Conservation (phyloP, 2,113 vertebrate species). For the Corynorhinus townsendii region DNA sequence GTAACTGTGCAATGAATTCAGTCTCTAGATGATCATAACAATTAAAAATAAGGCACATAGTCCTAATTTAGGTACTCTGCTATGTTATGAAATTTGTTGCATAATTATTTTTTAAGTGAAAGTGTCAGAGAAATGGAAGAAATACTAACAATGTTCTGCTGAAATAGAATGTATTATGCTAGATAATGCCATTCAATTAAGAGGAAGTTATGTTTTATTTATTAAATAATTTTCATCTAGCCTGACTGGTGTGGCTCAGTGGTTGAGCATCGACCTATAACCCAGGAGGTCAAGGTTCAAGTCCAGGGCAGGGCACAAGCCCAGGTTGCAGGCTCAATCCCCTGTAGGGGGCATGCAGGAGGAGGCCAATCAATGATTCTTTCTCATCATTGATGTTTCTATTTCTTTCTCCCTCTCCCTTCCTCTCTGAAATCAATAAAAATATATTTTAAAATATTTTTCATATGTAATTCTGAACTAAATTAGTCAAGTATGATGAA, state of each 20-base stretch:
- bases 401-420: too few relatives aligned
- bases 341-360: too few relatives aligned
- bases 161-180: not conserved
- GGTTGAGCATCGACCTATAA: too few relatives aligned
- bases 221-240: not conserved
- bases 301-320: too few relatives aligned
- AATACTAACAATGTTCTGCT: not conserved
- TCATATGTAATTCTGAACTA: not conserved
- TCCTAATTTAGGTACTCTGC: not conserved
- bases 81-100: not conserved
- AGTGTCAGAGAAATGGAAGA: not conserved
- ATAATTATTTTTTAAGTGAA: not conserved
- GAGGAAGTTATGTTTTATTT: not conserved
- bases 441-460: too few relatives aligned
- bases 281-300: too few relatives aligned
- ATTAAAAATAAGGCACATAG: not conserved
- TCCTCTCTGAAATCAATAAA: too few relatives aligned
- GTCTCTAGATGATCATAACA: not conserved
- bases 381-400: too few relatives aligned
- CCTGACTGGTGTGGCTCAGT: too few relatives aligned
- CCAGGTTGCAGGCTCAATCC: too few relatives aligned
- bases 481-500: not conserved
- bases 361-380: too few relatives aligned
- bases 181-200: not conserved
- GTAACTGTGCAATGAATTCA: not conserved